Evolutionary conservation across 2,113 vertebrate species (phyloP), one percentile per base, ranked within the genome.

Genomic region (Trichomycterus rosablanca): DNA sequence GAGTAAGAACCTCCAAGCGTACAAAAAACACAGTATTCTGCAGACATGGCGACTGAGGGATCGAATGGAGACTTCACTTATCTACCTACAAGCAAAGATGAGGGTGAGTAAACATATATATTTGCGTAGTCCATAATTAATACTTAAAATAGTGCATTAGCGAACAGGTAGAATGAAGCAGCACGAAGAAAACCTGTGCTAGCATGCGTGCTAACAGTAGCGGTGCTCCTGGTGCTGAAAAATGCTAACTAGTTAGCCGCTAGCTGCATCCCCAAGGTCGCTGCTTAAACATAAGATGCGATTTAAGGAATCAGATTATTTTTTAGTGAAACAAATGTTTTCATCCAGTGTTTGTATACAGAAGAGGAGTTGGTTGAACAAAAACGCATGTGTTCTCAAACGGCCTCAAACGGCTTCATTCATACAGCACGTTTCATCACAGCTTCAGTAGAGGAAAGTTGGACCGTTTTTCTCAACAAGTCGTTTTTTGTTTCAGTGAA

Each of bases 401-500:
- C n/a, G n/a, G n/a, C n/a, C n/a, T 40, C 12, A 40, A 40, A n/a
- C 12, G 37, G 15, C 5, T 40, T n/a, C 12, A 40, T 40, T 40
- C 37, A 40, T 40, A n/a, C 7, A 1, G 8, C 30, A 39, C 26
- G 26, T 30, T 64, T 46, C 40, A 46, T 6, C 24, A n/a, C 7
- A 44, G 42, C n/a, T 44, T 34, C 28, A 7, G 15, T 22, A 44
- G 15, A 20, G 18, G 18, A 8, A 23, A 62, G 34, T 7, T 42
- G 20, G 11, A 7, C 15, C 22, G 39, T 34, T 30, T 42, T 20
- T 52, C 20, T 52, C 16, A 28, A 11, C 49, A 22, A 63, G 24
- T 34, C 12, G 3, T 10, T 22, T 57, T 68, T 3, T 63, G 4
- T 64, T 68, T 18, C 80, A 97, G 95, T 97, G 70, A 91, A 96